These are phyloP conservation scores for Psix sp. DNA, from an alignment of 1,140 invertebrate species.

Conservation along the genomic window DNA sequence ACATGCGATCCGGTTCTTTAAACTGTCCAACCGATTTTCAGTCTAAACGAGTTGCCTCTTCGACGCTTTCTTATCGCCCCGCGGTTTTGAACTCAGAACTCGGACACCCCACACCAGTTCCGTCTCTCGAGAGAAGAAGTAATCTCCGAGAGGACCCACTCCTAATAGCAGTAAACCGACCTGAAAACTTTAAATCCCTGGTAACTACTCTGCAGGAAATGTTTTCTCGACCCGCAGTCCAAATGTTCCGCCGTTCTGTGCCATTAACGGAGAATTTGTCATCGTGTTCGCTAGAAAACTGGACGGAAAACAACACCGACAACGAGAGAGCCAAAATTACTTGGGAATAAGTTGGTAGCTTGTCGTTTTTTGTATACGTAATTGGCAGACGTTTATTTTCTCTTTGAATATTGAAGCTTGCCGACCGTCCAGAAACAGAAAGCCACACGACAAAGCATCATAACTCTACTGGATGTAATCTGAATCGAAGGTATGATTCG, in stretches of 20 bases:
- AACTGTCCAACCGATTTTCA: conserved; percentile 19
- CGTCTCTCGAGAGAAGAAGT: conserved; percentile 48
- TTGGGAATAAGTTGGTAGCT: neutral
- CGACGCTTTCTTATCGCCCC: conserved; percentile 34
- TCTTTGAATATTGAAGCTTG: no score
- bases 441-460: no score
- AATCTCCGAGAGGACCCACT: conserved; percentile 40
- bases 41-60: conserved; percentile 11
- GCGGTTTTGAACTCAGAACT: conserved; percentile 40
- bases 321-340: neutral
- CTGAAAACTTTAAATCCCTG: conserved; percentile 61
- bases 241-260: conserved; percentile 10
- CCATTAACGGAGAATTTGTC: conserved; percentile 49
- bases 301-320: conserved; percentile 11
- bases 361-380: no score
- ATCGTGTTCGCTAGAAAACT: conserved; percentile 14
- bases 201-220: conserved; percentile 38
- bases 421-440: no score
- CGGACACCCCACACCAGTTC: conserved; percentile 36
- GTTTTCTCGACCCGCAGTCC: conserved; percentile 9
- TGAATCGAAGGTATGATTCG: conserved; percentile 44
- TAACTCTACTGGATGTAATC: conserved; percentile 59
- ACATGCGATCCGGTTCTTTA: conserved; percentile 23
- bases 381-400: no score
- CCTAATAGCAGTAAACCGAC: conserved; percentile 60